phyloP scores from a whole-genome alignment of 2,113 vertebrate species.

The Hypomesus transpacificus region DNA sequence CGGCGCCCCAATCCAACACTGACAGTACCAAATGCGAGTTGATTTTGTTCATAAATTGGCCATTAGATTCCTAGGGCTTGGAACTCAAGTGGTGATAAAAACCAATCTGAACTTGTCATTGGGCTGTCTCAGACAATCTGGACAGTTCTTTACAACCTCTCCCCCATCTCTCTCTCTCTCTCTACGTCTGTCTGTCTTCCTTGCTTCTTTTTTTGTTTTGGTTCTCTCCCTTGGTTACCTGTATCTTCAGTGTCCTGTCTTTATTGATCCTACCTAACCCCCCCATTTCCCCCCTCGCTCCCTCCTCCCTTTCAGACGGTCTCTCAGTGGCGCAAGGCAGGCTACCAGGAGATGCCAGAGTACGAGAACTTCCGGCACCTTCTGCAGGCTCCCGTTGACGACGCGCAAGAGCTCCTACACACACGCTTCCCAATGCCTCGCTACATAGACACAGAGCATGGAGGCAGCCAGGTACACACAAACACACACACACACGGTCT shows the following conservation, averaged over 20 bases:
- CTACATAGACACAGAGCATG: constrained; percentile 96
- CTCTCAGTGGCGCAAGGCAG: constrained; percentile 93
- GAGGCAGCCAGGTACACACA: constrained; percentile 87
- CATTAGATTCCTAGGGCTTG: too few relatives aligned
- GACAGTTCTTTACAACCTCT: too few relatives aligned
- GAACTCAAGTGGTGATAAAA: too few relatives aligned
- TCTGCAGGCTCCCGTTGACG: constrained; percentile 90
- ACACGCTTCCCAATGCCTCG: constrained; percentile 95
- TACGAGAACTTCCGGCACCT: constrained; percentile 95
- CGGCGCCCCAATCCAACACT: too few relatives aligned
- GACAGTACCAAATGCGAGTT: too few relatives aligned
- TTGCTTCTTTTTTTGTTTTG: too few relatives aligned
- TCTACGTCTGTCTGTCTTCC: too few relatives aligned
- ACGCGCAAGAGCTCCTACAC: constrained; percentile 95
- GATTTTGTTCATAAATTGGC: too few relatives aligned
- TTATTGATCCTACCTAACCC: not conserved
- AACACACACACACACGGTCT: not conserved
- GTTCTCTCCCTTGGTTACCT: too few relatives aligned
- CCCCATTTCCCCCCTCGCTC: not conserved
- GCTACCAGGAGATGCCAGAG: constrained; percentile 94
- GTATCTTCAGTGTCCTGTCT: not conserved
- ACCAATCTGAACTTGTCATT: too few relatives aligned
- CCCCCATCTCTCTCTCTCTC: too few relatives aligned
- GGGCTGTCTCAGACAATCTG: too few relatives aligned
- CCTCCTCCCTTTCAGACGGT: constrained; percentile 75